Evolutionary conservation across 37 sponge, comb jelly and placozoan genomes (phyloP).

Genomic region (Ephydatia muelleri): DNA sequence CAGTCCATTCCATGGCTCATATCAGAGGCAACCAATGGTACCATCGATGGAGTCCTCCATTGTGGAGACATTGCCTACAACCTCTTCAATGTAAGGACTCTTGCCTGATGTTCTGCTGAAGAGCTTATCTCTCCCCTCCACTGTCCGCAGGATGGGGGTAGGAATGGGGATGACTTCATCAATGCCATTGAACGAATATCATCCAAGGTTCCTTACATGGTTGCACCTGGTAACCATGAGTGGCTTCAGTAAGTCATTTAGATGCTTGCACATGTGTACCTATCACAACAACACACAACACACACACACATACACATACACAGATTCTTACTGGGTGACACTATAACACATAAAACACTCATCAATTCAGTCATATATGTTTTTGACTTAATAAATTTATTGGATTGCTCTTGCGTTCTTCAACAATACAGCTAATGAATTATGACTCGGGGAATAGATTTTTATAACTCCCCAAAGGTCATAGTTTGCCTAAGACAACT

Average conservation of each 20-base stretch:
- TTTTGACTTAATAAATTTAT: too few species aligned
- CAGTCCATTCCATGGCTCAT: conserved; percentile 17
- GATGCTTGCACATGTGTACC: not conserved
- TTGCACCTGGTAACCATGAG: conserved; percentile 55
- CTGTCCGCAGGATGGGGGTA: conserved; percentile 18
- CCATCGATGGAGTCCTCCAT: conserved; percentile 25
- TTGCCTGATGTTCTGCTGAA: not conserved
- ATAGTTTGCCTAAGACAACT: too few species aligned
- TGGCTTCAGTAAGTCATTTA: conserved; percentile 18
- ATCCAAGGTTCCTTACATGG: conserved; percentile 59
- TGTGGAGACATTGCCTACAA: conserved; percentile 31
- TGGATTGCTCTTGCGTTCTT: too few species aligned
- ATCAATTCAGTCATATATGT: too few species aligned
- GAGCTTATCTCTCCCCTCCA: not conserved
- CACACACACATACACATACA: too few species aligned
- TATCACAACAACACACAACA: not conserved
- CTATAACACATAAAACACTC: too few species aligned
- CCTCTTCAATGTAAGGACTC: conserved; percentile 14
- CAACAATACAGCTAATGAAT: too few species aligned
- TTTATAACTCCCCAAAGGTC: too few species aligned
- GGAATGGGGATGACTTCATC: conserved; percentile 60
- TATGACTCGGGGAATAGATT: too few species aligned
- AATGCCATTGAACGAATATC: conserved; percentile 32
- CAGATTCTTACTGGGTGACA: too few species aligned
- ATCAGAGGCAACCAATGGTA: conserved; percentile 6